These are phyloP conservation scores for Drosophila insularis DNA, from an alignment of 1,140 invertebrate genomes.

Conservation along the genomic window DNA sequence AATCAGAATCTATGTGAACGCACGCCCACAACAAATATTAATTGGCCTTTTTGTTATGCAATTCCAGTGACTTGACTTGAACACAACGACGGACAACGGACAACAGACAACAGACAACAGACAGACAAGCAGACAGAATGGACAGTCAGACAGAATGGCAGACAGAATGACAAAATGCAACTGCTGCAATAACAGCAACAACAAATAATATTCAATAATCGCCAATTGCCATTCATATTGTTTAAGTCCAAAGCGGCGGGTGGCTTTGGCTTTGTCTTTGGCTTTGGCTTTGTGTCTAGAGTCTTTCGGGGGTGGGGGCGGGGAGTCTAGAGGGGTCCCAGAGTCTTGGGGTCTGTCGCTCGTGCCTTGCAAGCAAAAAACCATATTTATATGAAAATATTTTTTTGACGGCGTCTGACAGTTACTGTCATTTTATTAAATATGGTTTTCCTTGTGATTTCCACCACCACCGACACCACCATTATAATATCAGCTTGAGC, in stretches of 20 bases:
- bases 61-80: constrained; percentile 18
- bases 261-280: constrained; percentile 21
- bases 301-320: too few species aligned
- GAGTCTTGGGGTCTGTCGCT: constrained; percentile 22
- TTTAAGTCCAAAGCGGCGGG: constrained; percentile 50
- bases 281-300: constrained; percentile 17
- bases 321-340: too few species aligned
- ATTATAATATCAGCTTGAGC: background rate
- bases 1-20: constrained; percentile 10
- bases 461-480: constrained; percentile 13
- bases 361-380: constrained; percentile 71
- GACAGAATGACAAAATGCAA: constrained; percentile 77
- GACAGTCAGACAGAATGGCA: constrained; percentile 43
- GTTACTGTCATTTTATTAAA: constrained; percentile 79
- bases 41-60: constrained; percentile 69
- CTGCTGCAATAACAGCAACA: constrained; percentile 49
- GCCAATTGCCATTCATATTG: constrained; percentile 71
- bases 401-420: constrained; percentile 77
- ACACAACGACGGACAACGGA: constrained; percentile 39
- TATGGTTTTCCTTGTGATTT: constrained; percentile 73
- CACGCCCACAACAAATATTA: constrained; percentile 74
- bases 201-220: constrained; percentile 66
- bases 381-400: constrained; percentile 38
- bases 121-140: constrained; percentile 25
- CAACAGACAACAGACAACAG: constrained; percentile 13